A percentile compares a stretch with the other conserved stretches of the same genome.
Conservation (phyloP, 1,140 invertebrate species). For the Belonocnema kinseyi region DNA sequence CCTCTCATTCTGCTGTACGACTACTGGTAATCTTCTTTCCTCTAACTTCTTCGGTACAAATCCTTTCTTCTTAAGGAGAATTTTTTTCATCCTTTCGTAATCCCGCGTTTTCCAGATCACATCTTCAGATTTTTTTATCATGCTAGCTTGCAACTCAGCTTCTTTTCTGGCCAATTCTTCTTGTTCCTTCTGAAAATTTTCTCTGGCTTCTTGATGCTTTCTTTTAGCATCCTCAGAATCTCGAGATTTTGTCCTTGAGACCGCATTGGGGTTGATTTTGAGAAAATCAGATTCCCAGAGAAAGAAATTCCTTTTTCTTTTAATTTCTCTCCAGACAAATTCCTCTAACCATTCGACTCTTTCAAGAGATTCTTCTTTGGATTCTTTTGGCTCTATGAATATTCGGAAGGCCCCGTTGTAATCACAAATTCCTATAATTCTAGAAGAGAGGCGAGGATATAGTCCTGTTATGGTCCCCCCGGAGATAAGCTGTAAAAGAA, state of each 20-base stretch:
- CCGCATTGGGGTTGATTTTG: constrained; percentile 43
- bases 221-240: constrained; percentile 48
- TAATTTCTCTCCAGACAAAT: constrained; percentile 59
- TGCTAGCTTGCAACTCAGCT: constrained; percentile 49
- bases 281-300: constrained; percentile 61
- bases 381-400: constrained; percentile 47
- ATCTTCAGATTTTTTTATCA: constrained; percentile 58
- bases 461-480: constrained; percentile 56
- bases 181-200: constrained; percentile 57
- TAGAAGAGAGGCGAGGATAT: constrained; percentile 21
- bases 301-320: constrained; percentile 61
- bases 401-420: constrained; percentile 52
- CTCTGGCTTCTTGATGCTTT: constrained; percentile 52
- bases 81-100: constrained; percentile 65
- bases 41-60: constrained; percentile 68
- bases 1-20: constrained; percentile 66
- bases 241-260: constrained; percentile 52
- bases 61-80: constrained; percentile 70
- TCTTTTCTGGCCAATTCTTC: constrained; percentile 52
- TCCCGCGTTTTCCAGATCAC: constrained; percentile 66
- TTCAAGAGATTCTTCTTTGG: constrained; percentile 35
- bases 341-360: constrained; percentile 65
- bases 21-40: constrained; percentile 65
- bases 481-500: constrained; percentile 55
- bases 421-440: constrained; percentile 57